Percentiles rank a stretch among this genome's conserved stretches.
phyloP scores from a whole-genome alignment of 2,888 invertebrate species.

The Eilema sororculum region DNA sequence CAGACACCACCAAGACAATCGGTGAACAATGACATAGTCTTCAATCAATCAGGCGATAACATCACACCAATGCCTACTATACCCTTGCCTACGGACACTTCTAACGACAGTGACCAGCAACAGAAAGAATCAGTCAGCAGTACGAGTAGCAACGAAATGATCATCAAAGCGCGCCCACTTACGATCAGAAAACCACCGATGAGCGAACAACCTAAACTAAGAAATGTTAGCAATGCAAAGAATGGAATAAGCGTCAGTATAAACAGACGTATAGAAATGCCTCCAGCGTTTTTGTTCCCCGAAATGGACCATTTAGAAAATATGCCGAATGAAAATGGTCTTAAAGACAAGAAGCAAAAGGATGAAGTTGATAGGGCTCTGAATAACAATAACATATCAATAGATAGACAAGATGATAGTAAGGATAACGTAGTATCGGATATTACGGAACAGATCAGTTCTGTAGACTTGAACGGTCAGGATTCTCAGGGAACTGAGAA shows the following conservation, averaged over 20 bases:
- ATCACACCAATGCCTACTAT: constrained; percentile 69
- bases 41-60: constrained; percentile 67
- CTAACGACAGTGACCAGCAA: constrained; percentile 69
- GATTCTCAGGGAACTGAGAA: constrained; percentile 87
- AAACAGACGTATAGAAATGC: constrained; percentile 93
- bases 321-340: constrained; percentile 72
- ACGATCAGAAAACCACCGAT: constrained; percentile 94
- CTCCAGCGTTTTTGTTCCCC: constrained; percentile 93
- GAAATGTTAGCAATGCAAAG: constrained; percentile 86
- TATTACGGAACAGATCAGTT: constrained; percentile 83
- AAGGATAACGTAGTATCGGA: constrained; percentile 77
- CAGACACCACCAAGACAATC: constrained; percentile 86
- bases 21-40: constrained; percentile 74
- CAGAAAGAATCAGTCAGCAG: constrained; percentile 82
- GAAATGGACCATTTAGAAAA: constrained; percentile 90
- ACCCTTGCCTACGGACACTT: constrained; percentile 69
- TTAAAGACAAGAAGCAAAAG: constrained; percentile 74
- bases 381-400: constrained; percentile 68
- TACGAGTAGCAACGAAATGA: constrained; percentile 76
- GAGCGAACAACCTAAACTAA: constrained; percentile 92
- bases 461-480: constrained; percentile 83
- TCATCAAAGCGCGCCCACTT: constrained; percentile 93
- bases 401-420: constrained; percentile 68
- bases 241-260: constrained; percentile 90
- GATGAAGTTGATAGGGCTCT: constrained; percentile 81